These are phyloP conservation scores for Holothuria leucospilota DNA, from an alignment of 53 echinoderm and acorn worm genomes.

Conservation along the genomic window DNA sequence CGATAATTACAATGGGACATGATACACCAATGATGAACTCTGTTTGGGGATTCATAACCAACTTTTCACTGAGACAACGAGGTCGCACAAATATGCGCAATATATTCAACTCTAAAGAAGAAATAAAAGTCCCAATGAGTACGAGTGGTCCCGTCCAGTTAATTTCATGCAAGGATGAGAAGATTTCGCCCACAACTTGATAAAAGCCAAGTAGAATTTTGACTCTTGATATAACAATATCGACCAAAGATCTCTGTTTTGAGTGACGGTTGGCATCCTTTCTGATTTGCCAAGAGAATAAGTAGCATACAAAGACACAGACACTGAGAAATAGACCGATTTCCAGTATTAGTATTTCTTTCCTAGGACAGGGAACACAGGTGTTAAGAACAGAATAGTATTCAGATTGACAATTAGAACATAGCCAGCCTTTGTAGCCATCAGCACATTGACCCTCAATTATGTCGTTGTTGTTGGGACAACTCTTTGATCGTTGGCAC, in stretches of 20 bases:
- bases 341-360: neutral
- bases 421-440: slow-evolving; percentile 15
- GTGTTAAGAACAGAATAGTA: slow-evolving; percentile 2
- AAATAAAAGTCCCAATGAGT: neutral
- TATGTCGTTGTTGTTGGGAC: neutral
- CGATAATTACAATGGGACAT: neutral
- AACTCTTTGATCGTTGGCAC: neutral
- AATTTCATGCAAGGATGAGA: slow-evolving; percentile 12
- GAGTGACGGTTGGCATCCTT: neutral
- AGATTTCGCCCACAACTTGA: slow-evolving; percentile 41
- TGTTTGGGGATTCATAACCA: neutral
- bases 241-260: neutral
- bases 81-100: slow-evolving; percentile 3
- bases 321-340: neutral
- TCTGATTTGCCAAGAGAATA: neutral
- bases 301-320: neutral
- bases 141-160: slow-evolving; percentile 22
- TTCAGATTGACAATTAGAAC: neutral
- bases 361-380: neutral
- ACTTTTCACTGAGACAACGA: neutral
- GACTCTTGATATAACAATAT: neutral
- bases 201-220: neutral
- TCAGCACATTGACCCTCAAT: neutral
- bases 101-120: slow-evolving; percentile 14
- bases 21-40: slow-evolving; percentile 20